Evolutionary conservation across 2,797 vertebrate species (phyloP).

Genomic region (Poeciliopsis presidionis): DNA sequence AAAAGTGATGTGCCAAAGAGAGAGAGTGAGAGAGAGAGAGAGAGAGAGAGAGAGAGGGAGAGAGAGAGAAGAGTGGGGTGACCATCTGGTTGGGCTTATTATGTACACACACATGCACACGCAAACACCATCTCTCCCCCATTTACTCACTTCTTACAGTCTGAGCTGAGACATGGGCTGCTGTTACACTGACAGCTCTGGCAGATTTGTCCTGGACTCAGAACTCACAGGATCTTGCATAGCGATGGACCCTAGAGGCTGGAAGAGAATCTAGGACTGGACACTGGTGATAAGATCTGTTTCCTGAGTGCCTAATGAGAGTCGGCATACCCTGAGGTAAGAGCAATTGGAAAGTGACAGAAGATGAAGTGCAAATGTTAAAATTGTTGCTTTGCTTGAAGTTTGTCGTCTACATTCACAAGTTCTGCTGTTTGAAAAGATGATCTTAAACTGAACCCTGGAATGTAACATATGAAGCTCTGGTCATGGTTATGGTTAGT

Average conservation of each 20-base stretch:
- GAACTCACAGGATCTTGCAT: constrained; percentile 56
- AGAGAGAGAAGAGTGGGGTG: constrained; percentile 69
- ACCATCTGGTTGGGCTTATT: constrained; percentile 80
- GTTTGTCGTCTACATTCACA: neutral
- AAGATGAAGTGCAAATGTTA: constrained; percentile 12
- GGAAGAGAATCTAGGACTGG: constrained; percentile 59
- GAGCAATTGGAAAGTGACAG: constrained; percentile 41
- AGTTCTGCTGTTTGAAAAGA: neutral
- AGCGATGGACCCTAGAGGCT: constrained; percentile 66
- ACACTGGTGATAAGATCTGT: constrained; percentile 44
- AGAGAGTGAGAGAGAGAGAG: constrained; percentile 40
- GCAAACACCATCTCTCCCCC: constrained; percentile 55
- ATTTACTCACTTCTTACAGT: constrained; percentile 54
- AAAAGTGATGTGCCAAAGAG: constrained; percentile 60
- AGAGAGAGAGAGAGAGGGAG: constrained; percentile 35
- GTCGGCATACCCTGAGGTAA: constrained; percentile 68
- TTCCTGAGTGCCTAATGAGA: constrained; percentile 43
- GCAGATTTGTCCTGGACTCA: constrained; percentile 68
- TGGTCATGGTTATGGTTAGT: constrained; percentile 46
- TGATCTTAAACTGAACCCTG: neutral
- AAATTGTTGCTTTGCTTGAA: neutral
- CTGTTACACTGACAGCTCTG: constrained; percentile 67
- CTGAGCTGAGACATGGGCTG: constrained; percentile 71
- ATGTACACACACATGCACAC: constrained; percentile 60
- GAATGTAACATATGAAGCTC: constrained; percentile 20